Base-by-base conservation (phyloP, 2,888 invertebrate species). In the Cylloceria caligata region DNA sequence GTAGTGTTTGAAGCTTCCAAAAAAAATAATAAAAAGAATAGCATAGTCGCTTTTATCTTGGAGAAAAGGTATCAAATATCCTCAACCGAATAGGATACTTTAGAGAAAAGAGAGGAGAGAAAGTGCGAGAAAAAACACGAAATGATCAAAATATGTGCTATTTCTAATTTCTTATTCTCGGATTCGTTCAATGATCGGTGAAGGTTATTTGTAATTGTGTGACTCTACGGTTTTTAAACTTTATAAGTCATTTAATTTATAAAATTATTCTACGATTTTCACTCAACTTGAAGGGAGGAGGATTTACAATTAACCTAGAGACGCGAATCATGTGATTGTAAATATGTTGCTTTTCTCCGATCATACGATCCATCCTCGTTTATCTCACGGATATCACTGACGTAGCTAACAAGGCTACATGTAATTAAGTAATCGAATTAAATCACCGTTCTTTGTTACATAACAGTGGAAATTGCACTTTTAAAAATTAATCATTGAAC, bases 91-190 rank as follows among this genome's bases (percentile, higher is more conserved):
- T 42, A 16, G 55, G 55, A 19, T 30, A 55, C 39, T 49, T 67
- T 69, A 49, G 62, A 60, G n/a, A 19, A 30, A n/a, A n/a, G n/a
- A n/a, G n/a, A n/a, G n/a, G 57, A 27, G 27, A 42, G 27, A 21
- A 62, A 47, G 7, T 13, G 36, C 34, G 16, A 30, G 13, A 36
- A n/a, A 34, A n/a, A 62, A 42, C 71, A 67, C 67, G 36, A 55
- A 72, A 72, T 76, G 81, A 81, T 81, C 77, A 73, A 81, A 73
- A 72, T n/a, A 64, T 80, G 71, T 65, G 68, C 67, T 73, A 65
- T 72, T 72, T 16, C 3, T 7, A 62, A 9, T 52, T 64, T 73
- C 27, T 64, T 65, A 2, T 52, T 65, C 47, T 49, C n/a, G 39
- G 39, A 72, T 67, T 60, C 30, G 39, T 67, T 81, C 55, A 34